phyloP scores from a whole-genome alignment of 2,888 invertebrate genomes.

The Brachylomia viminalis region DNA sequence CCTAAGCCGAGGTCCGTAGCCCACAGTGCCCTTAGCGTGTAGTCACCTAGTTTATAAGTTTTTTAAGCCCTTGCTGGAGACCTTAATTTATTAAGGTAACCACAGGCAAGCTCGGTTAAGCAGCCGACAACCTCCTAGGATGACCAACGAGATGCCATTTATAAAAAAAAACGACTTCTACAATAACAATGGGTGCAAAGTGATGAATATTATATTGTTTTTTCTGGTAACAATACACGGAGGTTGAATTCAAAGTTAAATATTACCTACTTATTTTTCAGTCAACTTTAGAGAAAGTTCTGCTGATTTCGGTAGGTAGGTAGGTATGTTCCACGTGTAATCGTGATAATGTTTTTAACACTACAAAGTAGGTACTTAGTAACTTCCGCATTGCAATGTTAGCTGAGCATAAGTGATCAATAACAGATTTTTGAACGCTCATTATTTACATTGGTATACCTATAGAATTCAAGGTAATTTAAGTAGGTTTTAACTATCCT shows the following conservation, averaged over 20 bases:
- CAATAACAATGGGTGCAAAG: neutral
- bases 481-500: too few species aligned
- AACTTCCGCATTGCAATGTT: neutral
- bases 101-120: too few species aligned
- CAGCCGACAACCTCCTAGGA: too few species aligned
- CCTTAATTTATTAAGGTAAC: too few species aligned
- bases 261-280: neutral
- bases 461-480: too few species aligned
- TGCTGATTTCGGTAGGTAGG: too few species aligned
- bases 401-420: neutral
- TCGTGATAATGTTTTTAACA: slow-evolving; percentile 12
- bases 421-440: neutral
- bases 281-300: neutral
- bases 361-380: neutral
- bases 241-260: neutral
- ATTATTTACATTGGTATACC: neutral
- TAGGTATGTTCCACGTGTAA: neutral
- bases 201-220: neutral
- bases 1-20: too few species aligned
- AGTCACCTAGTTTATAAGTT: too few species aligned
- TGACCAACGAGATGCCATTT: too few species aligned
- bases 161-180: too few species aligned
- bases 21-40: too few species aligned
- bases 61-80: too few species aligned
- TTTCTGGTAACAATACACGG: neutral